Conservation (phyloP, 2,888 invertebrate genomes). For the Eledona agricola region DNA sequence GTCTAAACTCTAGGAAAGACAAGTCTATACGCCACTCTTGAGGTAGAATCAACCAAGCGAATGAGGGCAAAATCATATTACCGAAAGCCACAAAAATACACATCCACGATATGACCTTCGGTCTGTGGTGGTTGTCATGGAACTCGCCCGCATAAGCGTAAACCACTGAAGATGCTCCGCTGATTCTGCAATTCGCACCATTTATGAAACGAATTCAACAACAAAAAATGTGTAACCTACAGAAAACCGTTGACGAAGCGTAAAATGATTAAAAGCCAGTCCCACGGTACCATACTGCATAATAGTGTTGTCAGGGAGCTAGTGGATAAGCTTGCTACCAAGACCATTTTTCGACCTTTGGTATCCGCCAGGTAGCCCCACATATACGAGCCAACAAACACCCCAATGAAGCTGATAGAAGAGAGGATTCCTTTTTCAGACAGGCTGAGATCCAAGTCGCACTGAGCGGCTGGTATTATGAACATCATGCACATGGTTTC, state of each 20-base stretch:
- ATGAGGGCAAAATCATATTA: slow-evolving; percentile 57
- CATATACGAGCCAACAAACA: slow-evolving; percentile 67
- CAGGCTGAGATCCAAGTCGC: slow-evolving; percentile 71
- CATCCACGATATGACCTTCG: slow-evolving; percentile 61
- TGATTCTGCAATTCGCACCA: slow-evolving; percentile 52
- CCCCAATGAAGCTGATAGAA: slow-evolving; percentile 73
- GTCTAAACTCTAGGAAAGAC: slow-evolving; percentile 60
- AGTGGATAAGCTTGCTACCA: slow-evolving; percentile 63
- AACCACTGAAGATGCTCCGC: slow-evolving; percentile 64
- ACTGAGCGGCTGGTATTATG: slow-evolving; percentile 73
- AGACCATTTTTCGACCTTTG: slow-evolving; percentile 63
- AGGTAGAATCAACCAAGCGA: slow-evolving; percentile 60
- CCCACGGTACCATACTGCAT: slow-evolving; percentile 64
- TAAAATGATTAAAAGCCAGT: slow-evolving; percentile 65
- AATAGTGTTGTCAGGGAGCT: slow-evolving; percentile 64
- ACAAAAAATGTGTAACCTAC: slow-evolving; percentile 58
- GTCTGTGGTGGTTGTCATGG: slow-evolving; percentile 62
- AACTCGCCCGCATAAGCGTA: slow-evolving; percentile 67
- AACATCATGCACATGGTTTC: slow-evolving; percentile 73
- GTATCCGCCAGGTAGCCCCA: slow-evolving; percentile 70
- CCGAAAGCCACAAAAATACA: slow-evolving; percentile 60
- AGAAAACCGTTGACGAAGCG: slow-evolving; percentile 66
- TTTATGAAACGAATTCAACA: neutral
- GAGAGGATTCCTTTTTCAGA: slow-evolving; percentile 71
- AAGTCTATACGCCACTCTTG: slow-evolving; percentile 59